These are phyloP conservation scores for Chymomyza caudatula DNA, from an alignment of 2,888 invertebrate species.

Conservation along the genomic window DNA sequence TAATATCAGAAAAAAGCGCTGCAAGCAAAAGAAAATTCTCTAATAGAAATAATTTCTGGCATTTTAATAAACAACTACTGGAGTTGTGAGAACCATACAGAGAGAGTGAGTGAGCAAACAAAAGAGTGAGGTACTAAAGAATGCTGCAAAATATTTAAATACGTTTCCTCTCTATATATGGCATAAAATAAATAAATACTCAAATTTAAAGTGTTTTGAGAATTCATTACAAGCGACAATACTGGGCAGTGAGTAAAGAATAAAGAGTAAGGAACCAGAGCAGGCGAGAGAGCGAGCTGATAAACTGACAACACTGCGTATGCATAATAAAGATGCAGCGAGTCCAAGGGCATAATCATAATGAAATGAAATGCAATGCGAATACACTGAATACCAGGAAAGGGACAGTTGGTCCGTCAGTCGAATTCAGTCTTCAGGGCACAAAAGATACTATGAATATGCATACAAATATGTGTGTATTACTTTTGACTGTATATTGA, in stretches of 20 bases:
- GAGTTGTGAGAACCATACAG: slow-evolving; percentile 27
- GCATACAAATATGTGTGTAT: not conserved
- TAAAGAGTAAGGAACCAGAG: too few species aligned
- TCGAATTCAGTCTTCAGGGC: not conserved
- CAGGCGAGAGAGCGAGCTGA: not conserved
- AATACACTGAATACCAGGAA: not conserved
- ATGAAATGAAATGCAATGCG: not conserved
- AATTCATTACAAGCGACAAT: not conserved
- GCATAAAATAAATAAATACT: slow-evolving; percentile 20
- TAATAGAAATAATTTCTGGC: slow-evolving; percentile 58
- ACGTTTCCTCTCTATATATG: slow-evolving; percentile 6
- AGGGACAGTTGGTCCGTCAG: not conserved
- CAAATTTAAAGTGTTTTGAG: slow-evolving; percentile 24
- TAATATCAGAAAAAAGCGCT: slow-evolving; percentile 10
- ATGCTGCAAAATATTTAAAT: not conserved
- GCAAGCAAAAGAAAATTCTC: slow-evolving; percentile 39
- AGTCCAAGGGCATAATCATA: not conserved
- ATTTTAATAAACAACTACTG: slow-evolving; percentile 61
- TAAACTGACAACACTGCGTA: not conserved
- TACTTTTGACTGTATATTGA: not conserved
- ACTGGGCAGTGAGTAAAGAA: not conserved
- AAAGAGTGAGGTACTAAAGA: too few species aligned
- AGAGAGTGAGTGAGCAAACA: not conserved
- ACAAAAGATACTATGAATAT: not conserved
- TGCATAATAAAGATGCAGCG: slow-evolving; percentile 13